Conservation (phyloP, 2,888 invertebrate genomes). For the Chironomus tentans region DNA sequence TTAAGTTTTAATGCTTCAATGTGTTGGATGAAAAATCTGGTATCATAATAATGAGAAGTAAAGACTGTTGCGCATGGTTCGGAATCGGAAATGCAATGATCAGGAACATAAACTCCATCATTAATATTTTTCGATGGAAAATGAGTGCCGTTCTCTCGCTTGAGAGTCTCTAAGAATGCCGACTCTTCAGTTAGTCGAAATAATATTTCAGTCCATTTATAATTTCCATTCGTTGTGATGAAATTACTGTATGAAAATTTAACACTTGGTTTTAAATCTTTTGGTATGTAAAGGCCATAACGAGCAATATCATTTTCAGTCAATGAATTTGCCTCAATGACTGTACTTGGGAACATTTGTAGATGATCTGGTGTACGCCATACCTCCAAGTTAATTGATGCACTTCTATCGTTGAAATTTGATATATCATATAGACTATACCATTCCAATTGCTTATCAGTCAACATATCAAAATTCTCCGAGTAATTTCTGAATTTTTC, state of each 20-base stretch:
- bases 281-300: constrained; percentile 57
- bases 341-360: constrained; percentile 38
- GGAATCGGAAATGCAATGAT: constrained; percentile 27
- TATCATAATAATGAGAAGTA: constrained; percentile 45
- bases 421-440: not conserved
- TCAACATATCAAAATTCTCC: constrained; percentile 25
- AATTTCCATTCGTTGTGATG: constrained; percentile 28
- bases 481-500: not conserved
- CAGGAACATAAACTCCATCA: constrained; percentile 12
- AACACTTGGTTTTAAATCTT: constrained; percentile 34
- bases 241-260: not conserved
- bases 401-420: not conserved
- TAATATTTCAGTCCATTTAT: not conserved
- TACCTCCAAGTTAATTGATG: constrained; percentile 49
- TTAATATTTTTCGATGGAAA: constrained; percentile 30
- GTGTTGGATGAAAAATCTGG: constrained; percentile 50
- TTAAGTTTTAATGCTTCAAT: constrained; percentile 51
- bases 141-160: not conserved
- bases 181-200: not conserved
- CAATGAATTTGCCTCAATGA: not conserved
- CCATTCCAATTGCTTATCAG: not conserved
- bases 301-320: constrained; percentile 36
- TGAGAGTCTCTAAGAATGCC: not conserved
- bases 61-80: constrained; percentile 44
- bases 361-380: constrained; percentile 58